These are phyloP conservation scores for Hipparchia sbordonii DNA, from an alignment of 2,888 invertebrate species.

Conservation along the genomic window DNA sequence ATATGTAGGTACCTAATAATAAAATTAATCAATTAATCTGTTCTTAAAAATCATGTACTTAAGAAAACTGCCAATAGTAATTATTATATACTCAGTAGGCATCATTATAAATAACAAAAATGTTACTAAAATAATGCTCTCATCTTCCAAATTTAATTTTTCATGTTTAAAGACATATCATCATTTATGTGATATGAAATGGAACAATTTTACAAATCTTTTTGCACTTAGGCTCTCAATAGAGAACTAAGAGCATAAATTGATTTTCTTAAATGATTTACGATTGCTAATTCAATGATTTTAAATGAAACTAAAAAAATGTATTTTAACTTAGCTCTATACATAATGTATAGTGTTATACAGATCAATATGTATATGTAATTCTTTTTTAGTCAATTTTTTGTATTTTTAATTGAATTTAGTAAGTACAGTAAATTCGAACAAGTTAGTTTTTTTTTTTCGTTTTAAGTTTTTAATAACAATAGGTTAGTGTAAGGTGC, in stretches of 20 bases:
- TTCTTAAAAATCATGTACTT: constrained; percentile 17
- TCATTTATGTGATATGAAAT: not conserved
- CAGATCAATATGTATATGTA: not conserved
- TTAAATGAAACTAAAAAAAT: not conserved
- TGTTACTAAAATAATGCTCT: no score
- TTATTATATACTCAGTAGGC: not conserved
- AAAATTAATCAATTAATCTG: no score
- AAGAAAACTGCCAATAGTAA: constrained; percentile 24
- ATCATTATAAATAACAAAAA: not conserved
- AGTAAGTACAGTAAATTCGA: not conserved
- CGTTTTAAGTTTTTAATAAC: not conserved
- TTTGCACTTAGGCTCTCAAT: not conserved
- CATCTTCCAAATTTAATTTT: no score
- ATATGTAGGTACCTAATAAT: no score
- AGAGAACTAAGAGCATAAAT: not conserved
- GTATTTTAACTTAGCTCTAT: not conserved
- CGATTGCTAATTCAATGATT: not conserved
- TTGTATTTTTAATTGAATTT: not conserved
- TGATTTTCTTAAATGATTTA: not conserved
- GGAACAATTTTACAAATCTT: not conserved
- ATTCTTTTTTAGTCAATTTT: constrained; percentile 1
- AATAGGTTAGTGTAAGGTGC: constrained; percentile 14
- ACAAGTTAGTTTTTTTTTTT: constrained; percentile 15
- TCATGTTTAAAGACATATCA: constrained; percentile 7
- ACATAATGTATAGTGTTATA: not conserved